Evolutionary conservation across 2,888 invertebrate species (phyloP).

Genomic region (Scaptodrosophila latifasciaeformis): DNA sequence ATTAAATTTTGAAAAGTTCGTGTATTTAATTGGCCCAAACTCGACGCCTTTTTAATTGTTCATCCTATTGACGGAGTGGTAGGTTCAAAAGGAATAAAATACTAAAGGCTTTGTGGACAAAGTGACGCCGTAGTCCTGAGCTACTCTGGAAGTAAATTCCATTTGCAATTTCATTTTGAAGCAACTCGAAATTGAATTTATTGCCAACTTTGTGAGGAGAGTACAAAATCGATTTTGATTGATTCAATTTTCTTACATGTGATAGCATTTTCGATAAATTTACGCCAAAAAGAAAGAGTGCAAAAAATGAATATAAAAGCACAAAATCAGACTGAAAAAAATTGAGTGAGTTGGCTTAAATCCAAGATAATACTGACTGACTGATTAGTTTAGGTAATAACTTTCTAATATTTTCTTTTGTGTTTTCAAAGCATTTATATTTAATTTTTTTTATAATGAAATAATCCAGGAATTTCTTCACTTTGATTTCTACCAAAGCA

Average conservation of each 20-base stretch:
- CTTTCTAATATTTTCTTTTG: no score
- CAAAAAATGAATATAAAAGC: no score
- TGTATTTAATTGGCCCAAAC: slow-evolving; percentile 61
- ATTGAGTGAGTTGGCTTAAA: no score
- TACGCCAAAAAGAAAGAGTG: no score
- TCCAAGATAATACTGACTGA: no score
- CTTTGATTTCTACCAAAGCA: no score
- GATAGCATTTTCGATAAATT: slow-evolving; percentile 46
- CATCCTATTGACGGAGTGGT: slow-evolving; percentile 11
- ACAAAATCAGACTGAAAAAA: no score
- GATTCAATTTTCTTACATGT: slow-evolving; percentile 68
- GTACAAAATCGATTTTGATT: slow-evolving; percentile 70
- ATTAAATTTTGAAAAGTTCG: slow-evolving; percentile 50
- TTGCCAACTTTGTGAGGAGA: slow-evolving; percentile 43
- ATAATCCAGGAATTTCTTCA: no score
- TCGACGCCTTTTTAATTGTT: slow-evolving; percentile 64
- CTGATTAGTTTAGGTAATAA: no score
- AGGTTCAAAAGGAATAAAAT: background rate
- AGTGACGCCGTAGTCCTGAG: background rate
- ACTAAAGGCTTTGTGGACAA: background rate
- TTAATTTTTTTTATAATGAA: no score
- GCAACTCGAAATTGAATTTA: slow-evolving; percentile 62
- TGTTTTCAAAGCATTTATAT: no score
- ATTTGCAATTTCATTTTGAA: slow-evolving; percentile 26
- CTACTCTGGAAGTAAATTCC: slow-evolving; percentile 13